Percentiles rank a stretch among this genome's conserved stretches.
Evolutionary conservation across 2,113 vertebrate genomes (phyloP).

Genomic region (Nerophis ophidion): DNA sequence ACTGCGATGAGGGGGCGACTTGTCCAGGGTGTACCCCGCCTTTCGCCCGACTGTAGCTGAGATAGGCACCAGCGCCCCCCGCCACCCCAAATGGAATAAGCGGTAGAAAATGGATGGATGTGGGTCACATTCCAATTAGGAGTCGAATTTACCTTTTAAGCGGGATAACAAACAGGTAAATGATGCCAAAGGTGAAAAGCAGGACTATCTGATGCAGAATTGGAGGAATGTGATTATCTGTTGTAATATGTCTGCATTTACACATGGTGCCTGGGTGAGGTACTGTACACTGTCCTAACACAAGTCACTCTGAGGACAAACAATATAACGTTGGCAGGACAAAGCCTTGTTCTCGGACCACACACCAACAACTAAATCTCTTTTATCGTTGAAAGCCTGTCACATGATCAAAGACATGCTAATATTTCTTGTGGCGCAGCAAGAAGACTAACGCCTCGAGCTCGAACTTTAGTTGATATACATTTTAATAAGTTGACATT

Average conservation of each 20-base stretch:
- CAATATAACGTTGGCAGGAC: slow-evolving; percentile 4
- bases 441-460: slow-evolving; percentile 10
- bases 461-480: slow-evolving; percentile 11
- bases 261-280: slow-evolving; percentile 31
- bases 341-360: slow-evolving; percentile 26
- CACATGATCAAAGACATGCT: slow-evolving; percentile 33
- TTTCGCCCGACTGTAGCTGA: too few species aligned
- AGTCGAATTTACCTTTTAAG: slow-evolving; percentile 13
- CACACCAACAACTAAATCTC: slow-evolving; percentile 48
- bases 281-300: slow-evolving; percentile 28
- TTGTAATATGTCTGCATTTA: slow-evolving; percentile 48
- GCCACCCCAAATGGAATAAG: too few species aligned
- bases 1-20: slow-evolving; percentile 18
- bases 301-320: slow-evolving; percentile 27
- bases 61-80: too few species aligned
- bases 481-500: slow-evolving; percentile 11
- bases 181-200: slow-evolving; percentile 29
- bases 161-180: slow-evolving; percentile 17
- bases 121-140: slow-evolving; percentile 11
- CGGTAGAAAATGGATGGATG: too few species aligned
- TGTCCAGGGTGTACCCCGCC: too few species aligned
- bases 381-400: slow-evolving; percentile 17
- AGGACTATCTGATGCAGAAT: slow-evolving; percentile 44
- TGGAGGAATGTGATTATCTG: slow-evolving; percentile 42
- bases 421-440: slow-evolving; percentile 17